Evolutionary conservation across 2,888 invertebrate species (phyloP).

Genomic region (Asteroscopus sphinx): DNA sequence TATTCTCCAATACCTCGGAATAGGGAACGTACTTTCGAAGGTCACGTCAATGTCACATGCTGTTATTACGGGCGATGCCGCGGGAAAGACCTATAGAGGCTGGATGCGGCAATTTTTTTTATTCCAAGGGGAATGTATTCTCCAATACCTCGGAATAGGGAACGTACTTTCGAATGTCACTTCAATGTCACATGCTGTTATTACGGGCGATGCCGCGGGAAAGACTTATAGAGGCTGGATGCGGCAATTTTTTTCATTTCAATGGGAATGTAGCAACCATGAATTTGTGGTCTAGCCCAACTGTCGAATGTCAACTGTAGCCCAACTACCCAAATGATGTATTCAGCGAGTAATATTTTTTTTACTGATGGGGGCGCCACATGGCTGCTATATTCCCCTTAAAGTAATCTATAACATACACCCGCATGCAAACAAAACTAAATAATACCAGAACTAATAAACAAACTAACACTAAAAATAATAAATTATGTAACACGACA

Average conservation of each 20-base stretch:
- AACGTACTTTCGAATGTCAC: slow-evolving; percentile 60
- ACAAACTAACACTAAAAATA: too few species aligned
- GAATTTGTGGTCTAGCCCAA: slow-evolving; percentile 49
- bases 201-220: slow-evolving; percentile 54
- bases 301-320: slow-evolving; percentile 64
- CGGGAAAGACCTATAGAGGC: slow-evolving; percentile 36
- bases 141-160: slow-evolving; percentile 50
- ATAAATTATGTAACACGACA: too few species aligned
- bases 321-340: too few species aligned
- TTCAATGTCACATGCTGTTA: slow-evolving; percentile 77
- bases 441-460: too few species aligned
- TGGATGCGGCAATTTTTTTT: slow-evolving; percentile 64
- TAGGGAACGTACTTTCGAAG: slow-evolving; percentile 55
- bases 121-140: too few species aligned
- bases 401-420: too few species aligned
- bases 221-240: slow-evolving; percentile 62
- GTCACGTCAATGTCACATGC: slow-evolving; percentile 76
- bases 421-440: too few species aligned
- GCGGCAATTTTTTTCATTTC: slow-evolving; percentile 49
- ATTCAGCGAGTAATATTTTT: too few species aligned
- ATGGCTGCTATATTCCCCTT: too few species aligned
- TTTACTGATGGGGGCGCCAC: too few species aligned
- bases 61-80: slow-evolving; percentile 65
- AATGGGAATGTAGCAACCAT: too few species aligned
- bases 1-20: slow-evolving; percentile 48